Base-by-base conservation (phyloP, 2,888 invertebrate genomes). In the Cephus sareptanus region DNA sequence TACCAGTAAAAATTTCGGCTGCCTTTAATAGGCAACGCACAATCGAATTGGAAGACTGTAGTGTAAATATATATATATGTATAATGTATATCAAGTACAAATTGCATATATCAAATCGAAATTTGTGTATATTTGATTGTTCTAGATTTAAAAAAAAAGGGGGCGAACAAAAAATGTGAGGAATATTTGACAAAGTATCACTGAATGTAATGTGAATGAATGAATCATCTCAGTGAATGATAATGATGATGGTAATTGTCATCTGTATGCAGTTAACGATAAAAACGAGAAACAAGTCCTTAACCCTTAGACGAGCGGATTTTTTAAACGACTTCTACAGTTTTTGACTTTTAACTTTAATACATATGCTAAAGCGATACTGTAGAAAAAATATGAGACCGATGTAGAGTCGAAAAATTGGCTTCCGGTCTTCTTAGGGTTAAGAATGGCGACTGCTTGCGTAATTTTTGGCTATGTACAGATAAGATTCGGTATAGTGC, bases 21-120 rank as follows among this genome's bases (percentile, higher is more conserved):
- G 23, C 23, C 56, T 56, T 23, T 9, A 15, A 23, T 2, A 56
- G 35, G 31, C 75, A 35, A 11, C 37, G 31, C 11, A 75, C 35
- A 70, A 34, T 70, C 77, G 34, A 69, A 78, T 75, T 80, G 81
- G 81, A 82, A 81, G 81, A 81, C 81, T 76, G 74, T 75, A 78
- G 56, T 70, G 70, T 73, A 75, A 75, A 33, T 76, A 74, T 56
- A 73, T 75, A 74, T 40, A 73, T 75, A 12, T 33, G 35, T 73
- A 69, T 37, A 56, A 23, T 56, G 56, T 56, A 56, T 56, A 56
- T 56, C 23, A 56, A 56, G 9, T 56, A 56, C 56, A 2, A 23
- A 23, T 56, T 6, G 56, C 23, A 9, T 56, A 23, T 56, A 23
- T 40, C 40, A 40, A 56, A 23, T 23, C 1, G 23, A 56, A 56